Evolutionary conservation across 2,113 vertebrate genomes (phyloP), one percentile per base, ranked within the genome.

Genomic region (Myotis davidii): DNA sequence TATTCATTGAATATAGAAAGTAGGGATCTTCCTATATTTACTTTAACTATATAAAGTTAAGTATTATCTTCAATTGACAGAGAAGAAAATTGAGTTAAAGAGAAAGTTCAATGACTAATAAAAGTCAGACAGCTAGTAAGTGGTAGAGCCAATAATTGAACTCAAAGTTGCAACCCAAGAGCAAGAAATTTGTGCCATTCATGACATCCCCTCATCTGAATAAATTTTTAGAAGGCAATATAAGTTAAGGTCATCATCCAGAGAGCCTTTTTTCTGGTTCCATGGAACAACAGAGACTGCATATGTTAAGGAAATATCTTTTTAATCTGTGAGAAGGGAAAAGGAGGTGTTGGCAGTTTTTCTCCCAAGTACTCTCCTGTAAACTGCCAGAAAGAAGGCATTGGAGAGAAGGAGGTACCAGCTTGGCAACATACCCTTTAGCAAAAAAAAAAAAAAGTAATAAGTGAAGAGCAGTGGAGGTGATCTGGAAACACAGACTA

Each of bases 241-340:
- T 94, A 61, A 81, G 84, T 50, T 70, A 83, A 94, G 67, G n/a
- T 94, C 94, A 94, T 91, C 88, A 85, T 79, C 70, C 77, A 78
- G n/a, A 91, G 78, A 96, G 70, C 64, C 48, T 48, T 95, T 94
- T 79, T 32, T 94, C 85, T 96, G 70, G 59, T 69, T 96, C 59
- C 52, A 52, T 69, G 87, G 83, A 59, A 95, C 85, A 83, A 95
- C 76, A 72, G 94, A 88, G 90, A 95, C 92, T 96, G 83, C 21
- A 45, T 96, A 87, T 93, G 88, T 87, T 87, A 96, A 94, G 77
- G 94, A 94, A 94, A 96, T 96, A 74, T 96, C 78, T 72, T 95
- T 95, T 97, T 96, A 95, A 96, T 96, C 92, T 89, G 29, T 14
- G 83, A 94, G 70, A 93, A 37, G 32, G 52, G 29, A 39, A 96